Evolutionary conservation across 2,113 vertebrate genomes (phyloP), one percentile per base, ranked within the genome.

Genomic region (Pedionomus torquatus): DNA sequence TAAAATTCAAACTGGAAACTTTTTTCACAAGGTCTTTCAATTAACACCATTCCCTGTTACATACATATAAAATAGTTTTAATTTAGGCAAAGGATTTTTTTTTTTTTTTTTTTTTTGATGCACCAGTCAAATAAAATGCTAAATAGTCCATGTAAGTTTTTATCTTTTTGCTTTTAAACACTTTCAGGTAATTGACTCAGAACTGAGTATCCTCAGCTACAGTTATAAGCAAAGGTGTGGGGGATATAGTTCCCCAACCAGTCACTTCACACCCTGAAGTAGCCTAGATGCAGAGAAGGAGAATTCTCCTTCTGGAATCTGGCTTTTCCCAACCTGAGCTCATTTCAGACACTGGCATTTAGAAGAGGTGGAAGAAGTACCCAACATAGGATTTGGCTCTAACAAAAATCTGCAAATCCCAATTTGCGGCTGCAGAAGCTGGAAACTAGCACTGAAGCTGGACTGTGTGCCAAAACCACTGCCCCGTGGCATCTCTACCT

Each of bases 31-130:
- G 61, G n/a, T 37, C 41, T 33, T 69, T 91, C 24, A 52, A 23
- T 65, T 78, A 92, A 84, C 18, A 87, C 16, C 43, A 31, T 86
- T 88, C 58, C 20, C 46, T 44, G 17, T 13, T 68, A 93, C 37
- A 31, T 88, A 35, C 51, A 83, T 52, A 65, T 61, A 46, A 87
- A 87, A 91, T 31, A 80, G 31, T 79, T 90, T 71, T 76, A 82
- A 93, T 87, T 64, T 72, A 87, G 17, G 19, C 35, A 55, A 87
- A 87, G 55, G 17, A 26, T 4, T 1, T 11, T 26, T 61, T 37
- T 1, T 4, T 1, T 11, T 26, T 4, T 1, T 11, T 26, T 4
- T 1, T 11, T 26, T 58, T 41, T 14, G 31, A 24, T 24, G 31
- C 9, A 65, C 76, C 46, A 43, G 13, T 91, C 64, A 92, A 88